Conservation (phyloP, 2,888 invertebrate species). For the Acholoe squamosa region DNA sequence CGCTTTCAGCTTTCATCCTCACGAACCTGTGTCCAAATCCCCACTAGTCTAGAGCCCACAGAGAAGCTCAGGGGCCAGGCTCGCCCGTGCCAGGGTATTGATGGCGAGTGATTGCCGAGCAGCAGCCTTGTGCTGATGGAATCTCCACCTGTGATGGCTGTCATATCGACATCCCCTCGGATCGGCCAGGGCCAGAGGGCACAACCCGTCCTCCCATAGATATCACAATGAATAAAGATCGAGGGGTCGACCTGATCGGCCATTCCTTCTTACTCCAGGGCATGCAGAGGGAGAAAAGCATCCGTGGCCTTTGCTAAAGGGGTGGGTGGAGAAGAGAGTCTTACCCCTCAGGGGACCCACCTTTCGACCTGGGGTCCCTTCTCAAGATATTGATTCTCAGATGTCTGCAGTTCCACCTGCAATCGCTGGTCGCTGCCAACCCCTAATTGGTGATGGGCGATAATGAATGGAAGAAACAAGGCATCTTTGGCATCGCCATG, state of each 20-base stretch:
- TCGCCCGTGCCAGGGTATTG: background rate
- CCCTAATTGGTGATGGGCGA: conserved; percentile 37
- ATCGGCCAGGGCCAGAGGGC: background rate
- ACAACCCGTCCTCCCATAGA: background rate
- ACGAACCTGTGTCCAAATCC: background rate
- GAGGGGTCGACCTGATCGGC: background rate
- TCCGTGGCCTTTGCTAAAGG: background rate
- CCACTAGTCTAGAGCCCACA: background rate
- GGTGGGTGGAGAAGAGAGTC: background rate
- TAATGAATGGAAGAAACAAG: conserved; percentile 48
- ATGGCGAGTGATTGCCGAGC: conserved; percentile 43
- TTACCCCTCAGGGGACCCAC: background rate
- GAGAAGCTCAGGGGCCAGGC: background rate
- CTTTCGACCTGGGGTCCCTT: background rate
- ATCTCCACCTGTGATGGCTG: background rate
- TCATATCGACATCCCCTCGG: background rate
- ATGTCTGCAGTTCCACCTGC: background rate
- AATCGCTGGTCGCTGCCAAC: background rate
- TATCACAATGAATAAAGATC: conserved; percentile 49
- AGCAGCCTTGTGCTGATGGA: conserved; percentile 30
- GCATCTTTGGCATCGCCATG: background rate
- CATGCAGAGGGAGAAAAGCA: background rate
- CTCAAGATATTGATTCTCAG: conserved; percentile 3
- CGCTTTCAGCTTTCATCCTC: conserved; percentile 2
- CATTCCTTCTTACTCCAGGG: background rate